phyloP scores from a whole-genome alignment of 1,140 invertebrate genomes.

The Drosophila triauraria region DNA sequence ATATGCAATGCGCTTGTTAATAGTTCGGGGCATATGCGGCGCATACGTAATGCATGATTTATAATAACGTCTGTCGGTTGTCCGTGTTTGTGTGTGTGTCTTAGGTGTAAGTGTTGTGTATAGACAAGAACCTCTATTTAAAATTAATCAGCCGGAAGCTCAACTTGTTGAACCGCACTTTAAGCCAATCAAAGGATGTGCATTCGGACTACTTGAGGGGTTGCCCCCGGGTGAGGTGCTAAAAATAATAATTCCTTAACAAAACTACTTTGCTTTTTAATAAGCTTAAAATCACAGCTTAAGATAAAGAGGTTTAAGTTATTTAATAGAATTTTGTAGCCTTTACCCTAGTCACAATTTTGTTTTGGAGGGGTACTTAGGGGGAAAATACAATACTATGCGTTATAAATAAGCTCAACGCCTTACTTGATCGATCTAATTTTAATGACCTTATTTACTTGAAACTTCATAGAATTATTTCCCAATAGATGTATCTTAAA shows the following conservation, averaged over 20 bases:
- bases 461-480: not conserved
- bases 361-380: no score
- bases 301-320: no score
- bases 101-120: constrained; percentile 1
- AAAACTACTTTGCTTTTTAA: not conserved
- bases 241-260: constrained; percentile 1
- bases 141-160: constrained; percentile 29
- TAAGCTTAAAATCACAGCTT: not conserved
- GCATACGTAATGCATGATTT: constrained; percentile 66
- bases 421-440: no score
- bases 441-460: no score
- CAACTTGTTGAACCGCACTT: constrained; percentile 29
- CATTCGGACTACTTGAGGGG: constrained; percentile 1
- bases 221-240: not conserved
- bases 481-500: not conserved
- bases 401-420: no score
- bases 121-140: constrained; percentile 9
- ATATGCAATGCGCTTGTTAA: constrained; percentile 74
- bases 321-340: not conserved
- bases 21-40: constrained; percentile 65
- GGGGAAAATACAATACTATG: no score
- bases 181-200: constrained; percentile 3
- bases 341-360: not conserved
- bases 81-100: constrained; percentile 1
- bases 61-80: constrained; percentile 4